phyloP scores from a whole-genome alignment of 2,113 vertebrate genomes.

The Tylochromis polylepis region DNA sequence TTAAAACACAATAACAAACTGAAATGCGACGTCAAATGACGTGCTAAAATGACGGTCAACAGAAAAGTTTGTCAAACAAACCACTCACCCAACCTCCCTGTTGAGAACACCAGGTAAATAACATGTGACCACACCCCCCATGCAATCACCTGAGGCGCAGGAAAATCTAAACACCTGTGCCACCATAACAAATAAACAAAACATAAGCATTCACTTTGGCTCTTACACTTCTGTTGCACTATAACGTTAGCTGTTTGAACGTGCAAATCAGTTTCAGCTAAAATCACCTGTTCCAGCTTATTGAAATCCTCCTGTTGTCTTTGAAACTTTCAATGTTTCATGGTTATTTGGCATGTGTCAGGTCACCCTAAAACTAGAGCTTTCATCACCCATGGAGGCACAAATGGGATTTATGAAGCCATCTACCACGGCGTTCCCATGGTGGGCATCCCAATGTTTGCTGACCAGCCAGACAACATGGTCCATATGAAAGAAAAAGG shows the following conservation, averaged over 20 bases:
- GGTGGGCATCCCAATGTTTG: conserved; percentile 86
- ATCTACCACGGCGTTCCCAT: conserved; percentile 89
- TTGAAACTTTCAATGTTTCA: neutral
- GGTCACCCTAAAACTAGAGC: conserved; percentile 84
- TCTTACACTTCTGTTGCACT: neutral
- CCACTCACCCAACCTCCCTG: no score
- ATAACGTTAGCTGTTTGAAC: neutral
- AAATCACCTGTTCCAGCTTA: neutral
- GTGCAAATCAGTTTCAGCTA: neutral
- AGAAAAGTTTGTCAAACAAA: no score
- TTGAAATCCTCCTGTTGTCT: neutral
- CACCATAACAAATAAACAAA: no score
- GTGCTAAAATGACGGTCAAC: no score
- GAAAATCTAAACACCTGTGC: no score
- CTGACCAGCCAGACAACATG: conserved; percentile 85
- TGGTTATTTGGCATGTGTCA: conserved; percentile 7
- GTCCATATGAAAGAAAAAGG: conserved; percentile 80
- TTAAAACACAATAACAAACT: no score
- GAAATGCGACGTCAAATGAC: no score
- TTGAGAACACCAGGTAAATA: no score
- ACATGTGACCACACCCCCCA: no score
- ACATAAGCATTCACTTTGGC: no score
- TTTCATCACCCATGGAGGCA: conserved; percentile 88
- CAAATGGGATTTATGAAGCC: conserved; percentile 90
- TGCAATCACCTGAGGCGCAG: no score